phyloP scores from a whole-genome alignment of 2,888 invertebrate species.

The Coleophora flavipennella region DNA sequence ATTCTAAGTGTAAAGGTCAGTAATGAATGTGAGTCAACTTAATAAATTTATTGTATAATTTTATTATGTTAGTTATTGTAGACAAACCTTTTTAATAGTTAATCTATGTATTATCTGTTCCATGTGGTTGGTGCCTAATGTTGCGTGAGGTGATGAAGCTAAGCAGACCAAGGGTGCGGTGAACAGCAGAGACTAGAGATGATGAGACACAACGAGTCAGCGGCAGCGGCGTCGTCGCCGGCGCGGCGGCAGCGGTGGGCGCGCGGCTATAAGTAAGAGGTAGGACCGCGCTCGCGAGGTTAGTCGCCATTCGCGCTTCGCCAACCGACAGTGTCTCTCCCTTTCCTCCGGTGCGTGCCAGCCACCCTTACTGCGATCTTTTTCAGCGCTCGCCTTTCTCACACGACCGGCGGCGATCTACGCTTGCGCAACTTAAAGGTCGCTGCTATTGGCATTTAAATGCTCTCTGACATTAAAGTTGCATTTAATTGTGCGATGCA shows the following conservation, averaged over 20 bases:
- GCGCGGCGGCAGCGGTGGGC: slow-evolving; percentile 34
- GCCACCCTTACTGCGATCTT: slow-evolving; percentile 29
- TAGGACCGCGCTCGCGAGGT: slow-evolving; percentile 61
- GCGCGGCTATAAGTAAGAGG: slow-evolving; percentile 68
- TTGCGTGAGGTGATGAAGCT: too few relatives aligned
- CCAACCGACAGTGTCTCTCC: slow-evolving; percentile 44
- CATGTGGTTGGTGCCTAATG: too few relatives aligned
- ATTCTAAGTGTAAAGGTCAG: too few relatives aligned
- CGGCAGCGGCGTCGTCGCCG: slow-evolving; percentile 11
- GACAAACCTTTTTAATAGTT: too few relatives aligned
- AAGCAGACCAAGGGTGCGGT: too few relatives aligned
- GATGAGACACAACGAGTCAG: slow-evolving; percentile 1
- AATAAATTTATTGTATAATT: too few relatives aligned
- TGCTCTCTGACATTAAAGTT: slow-evolving; percentile 71
- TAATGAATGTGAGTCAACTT: too few relatives aligned
- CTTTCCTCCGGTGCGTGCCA: slow-evolving; percentile 47
- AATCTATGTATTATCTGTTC: too few relatives aligned
- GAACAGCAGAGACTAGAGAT: too few relatives aligned
- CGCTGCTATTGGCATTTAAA: slow-evolving; percentile 69
- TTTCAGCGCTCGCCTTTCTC: slow-evolving; percentile 60
- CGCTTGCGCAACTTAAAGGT: slow-evolving; percentile 70
- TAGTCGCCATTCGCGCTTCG: slow-evolving; percentile 68
- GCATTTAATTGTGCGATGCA: slow-evolving; percentile 67
- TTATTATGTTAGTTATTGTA: too few relatives aligned
- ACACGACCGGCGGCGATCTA: slow-evolving; percentile 63